Evolutionary conservation across 2,888 invertebrate species (phyloP).

Genomic region (Thereva nobilitata): DNA sequence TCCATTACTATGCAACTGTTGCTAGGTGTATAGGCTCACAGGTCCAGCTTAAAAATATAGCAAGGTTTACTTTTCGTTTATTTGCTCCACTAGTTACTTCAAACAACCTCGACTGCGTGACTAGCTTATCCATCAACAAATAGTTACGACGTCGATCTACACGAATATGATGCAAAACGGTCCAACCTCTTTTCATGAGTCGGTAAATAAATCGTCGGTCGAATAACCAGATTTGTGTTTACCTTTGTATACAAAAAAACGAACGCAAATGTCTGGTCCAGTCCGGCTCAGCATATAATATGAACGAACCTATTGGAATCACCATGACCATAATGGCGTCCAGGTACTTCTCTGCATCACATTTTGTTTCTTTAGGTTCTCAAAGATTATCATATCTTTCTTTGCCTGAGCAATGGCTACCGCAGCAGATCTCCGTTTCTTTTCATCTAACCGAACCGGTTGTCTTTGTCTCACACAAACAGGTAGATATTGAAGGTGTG

Average conservation of each 20-base stretch:
- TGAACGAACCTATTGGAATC: constrained; percentile 27
- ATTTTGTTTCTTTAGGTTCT: constrained; percentile 6
- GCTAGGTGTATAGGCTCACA: constrained; percentile 22
- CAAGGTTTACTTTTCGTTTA: constrained; percentile 30
- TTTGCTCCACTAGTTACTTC: constrained; percentile 34
- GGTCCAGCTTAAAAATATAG: constrained; percentile 16
- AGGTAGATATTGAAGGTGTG: constrained; percentile 12
- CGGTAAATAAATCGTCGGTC: constrained; percentile 31
- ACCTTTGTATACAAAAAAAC: constrained; percentile 20
- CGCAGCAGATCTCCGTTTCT: neutral
- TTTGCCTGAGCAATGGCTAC: constrained; percentile 29
- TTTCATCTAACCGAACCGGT: constrained; percentile 19
- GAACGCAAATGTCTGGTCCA: constrained; percentile 22
- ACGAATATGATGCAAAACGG: constrained; percentile 13
- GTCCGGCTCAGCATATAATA: constrained; percentile 10
- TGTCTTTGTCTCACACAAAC: neutral
- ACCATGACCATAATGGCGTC: constrained; percentile 19
- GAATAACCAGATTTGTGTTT: constrained; percentile 16
- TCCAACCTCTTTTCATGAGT: constrained; percentile 27
- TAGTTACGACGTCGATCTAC: no score
- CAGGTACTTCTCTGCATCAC: no score
- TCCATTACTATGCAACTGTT: constrained; percentile 25
- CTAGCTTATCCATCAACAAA: constrained; percentile 16
- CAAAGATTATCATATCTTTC: neutral
- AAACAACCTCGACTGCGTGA: constrained; percentile 29